Evolutionary conservation across 2,888 invertebrate species (phyloP), one percentile per base, ranked within the genome.

Genomic region (Caenorhabditis afra): DNA sequence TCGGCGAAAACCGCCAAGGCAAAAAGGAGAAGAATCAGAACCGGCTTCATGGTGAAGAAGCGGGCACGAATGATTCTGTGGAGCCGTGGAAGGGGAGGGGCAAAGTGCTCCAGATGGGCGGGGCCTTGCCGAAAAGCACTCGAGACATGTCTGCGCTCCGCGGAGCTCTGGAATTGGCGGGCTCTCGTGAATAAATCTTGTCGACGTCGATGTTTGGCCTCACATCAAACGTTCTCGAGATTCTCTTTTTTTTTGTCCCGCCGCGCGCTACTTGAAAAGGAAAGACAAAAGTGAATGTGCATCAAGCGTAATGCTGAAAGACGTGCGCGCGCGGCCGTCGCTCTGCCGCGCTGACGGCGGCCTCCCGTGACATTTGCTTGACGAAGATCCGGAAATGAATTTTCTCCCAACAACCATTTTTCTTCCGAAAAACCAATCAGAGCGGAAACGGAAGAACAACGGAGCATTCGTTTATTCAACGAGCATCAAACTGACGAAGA

Each of bases 141-240:
- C 29, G 29, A 29, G 29, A 29, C 29, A 5, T 29, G 29, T 29
- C 29, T 29, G 29, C 4, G 29, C 29, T 29, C 7, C 7, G 50
- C 7, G 39, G 14, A 1, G 62, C 71, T 41, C 7, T 7, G 61
- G 61, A 70, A 70, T 47, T 68, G 37, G 7, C 29, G 7, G 18
- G 8, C 22, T 35, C 47, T 66, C 23, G 50, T 50, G 47, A 35
- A 71, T 64, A 58, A 64, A 50, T 73, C 73, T 73, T 57, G 64
- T 50, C 64, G 64, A 49, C 44, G n/a, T 37, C 23, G 73, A 73
- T 73, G 73, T 71, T 71, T 71, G 71, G 62, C 50, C 71, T 29
- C 49, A 62, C 71, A 59, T 67, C 67, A 47, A 57, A 57, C 66
- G 66, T 57, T 57, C 64, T 22, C 29, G 41, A 41, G 41, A 65